These are phyloP conservation scores for Panagrolaimus sp. DNA, from an alignment of 1,140 invertebrate species.

Conservation along the genomic window DNA sequence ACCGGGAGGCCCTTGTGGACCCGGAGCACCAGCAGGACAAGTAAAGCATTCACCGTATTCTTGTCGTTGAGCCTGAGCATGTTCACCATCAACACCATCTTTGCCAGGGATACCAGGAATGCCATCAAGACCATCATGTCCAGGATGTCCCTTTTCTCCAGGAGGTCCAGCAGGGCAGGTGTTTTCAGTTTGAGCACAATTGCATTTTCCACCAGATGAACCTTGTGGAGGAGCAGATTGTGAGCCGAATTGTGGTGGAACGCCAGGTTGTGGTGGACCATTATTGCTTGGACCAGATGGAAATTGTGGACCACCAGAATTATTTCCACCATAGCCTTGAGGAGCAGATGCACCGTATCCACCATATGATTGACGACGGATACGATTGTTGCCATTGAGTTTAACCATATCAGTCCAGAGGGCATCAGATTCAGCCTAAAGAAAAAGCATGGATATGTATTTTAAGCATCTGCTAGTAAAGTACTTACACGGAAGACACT, in stretches of 20 bases:
- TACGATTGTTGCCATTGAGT: constrained; percentile 29
- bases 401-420: constrained; percentile 41
- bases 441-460: too few relatives aligned
- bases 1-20: constrained; percentile 33
- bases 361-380: constrained; percentile 39
- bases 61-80: constrained; percentile 27
- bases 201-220: constrained; percentile 23
- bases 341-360: constrained; percentile 34
- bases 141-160: constrained; percentile 33
- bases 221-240: neutral
- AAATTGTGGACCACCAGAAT: constrained; percentile 1
- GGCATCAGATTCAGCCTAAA: constrained; percentile 29
- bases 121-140: constrained; percentile 22
- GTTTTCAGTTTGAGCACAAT: constrained; percentile 35
- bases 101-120: constrained; percentile 35
- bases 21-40: constrained; percentile 44
- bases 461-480: neutral
- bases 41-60: constrained; percentile 45
- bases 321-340: neutral
- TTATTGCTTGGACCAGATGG: constrained; percentile 17
- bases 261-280: constrained; percentile 6
- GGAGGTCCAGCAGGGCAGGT: constrained; percentile 36
- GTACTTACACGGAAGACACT: constrained; percentile 21
- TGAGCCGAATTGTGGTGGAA: neutral
- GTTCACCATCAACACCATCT: constrained; percentile 34